Percentiles rank a stretch among this genome's conserved stretches.
These are phyloP conservation scores for Xenopus borealis DNA, from an alignment of 2,113 vertebrate genomes.

Conservation along the genomic window DNA sequence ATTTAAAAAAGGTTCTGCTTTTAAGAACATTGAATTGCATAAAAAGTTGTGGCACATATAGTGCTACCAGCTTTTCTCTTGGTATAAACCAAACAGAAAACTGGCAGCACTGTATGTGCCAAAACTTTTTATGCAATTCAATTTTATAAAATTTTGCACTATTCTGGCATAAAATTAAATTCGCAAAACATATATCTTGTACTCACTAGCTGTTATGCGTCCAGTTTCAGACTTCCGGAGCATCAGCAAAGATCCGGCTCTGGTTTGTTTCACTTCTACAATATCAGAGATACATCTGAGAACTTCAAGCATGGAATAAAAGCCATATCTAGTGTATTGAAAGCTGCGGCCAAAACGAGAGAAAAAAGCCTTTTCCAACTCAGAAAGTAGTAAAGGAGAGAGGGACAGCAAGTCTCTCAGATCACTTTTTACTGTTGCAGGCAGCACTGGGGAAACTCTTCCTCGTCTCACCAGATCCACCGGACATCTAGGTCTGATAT, in stretches of 20 bases:
- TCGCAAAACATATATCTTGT: no score
- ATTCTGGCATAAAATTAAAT: no score
- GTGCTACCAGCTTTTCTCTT: no score
- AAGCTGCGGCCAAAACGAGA: conserved; percentile 72
- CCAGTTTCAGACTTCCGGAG: no score
- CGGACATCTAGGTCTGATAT: background rate
- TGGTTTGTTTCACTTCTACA: conserved; percentile 68
- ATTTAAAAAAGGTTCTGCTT: no score
- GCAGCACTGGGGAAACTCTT: conserved; percentile 60
- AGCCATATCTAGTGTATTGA: conserved; percentile 72
- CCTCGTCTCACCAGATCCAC: conserved; percentile 58
- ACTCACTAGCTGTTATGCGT: no score
- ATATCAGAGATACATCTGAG: conserved; percentile 68
- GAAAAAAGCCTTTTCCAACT: conserved; percentile 71
- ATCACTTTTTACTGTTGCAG: conserved; percentile 73
- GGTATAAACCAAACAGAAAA: no score
- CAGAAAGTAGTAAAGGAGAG: conserved; percentile 71
- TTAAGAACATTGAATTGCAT: no score
- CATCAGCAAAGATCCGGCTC: conserved; percentile 71
- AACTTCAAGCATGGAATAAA: conserved; percentile 77
- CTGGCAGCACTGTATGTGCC: no score
- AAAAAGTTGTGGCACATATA: no score
- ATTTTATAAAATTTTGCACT: no score
- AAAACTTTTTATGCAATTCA: no score
- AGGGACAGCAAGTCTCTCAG: conserved; percentile 74